Percentiles rank a stretch among this genome's conserved stretches.
These are phyloP conservation scores for Brachyptera risi DNA, from an alignment of 2,888 invertebrate genomes.

Conservation along the genomic window DNA sequence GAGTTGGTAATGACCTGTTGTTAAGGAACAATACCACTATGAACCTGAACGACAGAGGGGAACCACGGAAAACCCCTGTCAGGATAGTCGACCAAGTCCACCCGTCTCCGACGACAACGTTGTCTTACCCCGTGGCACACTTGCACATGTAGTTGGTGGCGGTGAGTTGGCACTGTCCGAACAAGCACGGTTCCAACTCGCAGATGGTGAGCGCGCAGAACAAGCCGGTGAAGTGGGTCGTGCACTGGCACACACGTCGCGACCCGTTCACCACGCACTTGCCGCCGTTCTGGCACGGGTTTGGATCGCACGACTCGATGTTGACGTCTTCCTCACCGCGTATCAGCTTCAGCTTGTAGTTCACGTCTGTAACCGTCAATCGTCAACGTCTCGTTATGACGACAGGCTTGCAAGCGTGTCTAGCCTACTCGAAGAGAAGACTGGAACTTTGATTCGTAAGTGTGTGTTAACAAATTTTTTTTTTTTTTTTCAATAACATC, in stretches of 20 bases:
- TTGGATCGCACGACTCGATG: constrained; percentile 66
- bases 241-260: constrained; percentile 54
- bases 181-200: constrained; percentile 65
- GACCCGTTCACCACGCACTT: constrained; percentile 58
- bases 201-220: constrained; percentile 74
- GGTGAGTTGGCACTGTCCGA: constrained; percentile 59
- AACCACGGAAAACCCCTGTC: too few species aligned
- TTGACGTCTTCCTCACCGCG: constrained; percentile 54
- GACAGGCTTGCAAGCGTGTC: too few species aligned
- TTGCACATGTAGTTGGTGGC: constrained; percentile 53
- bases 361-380: constrained; percentile 53
- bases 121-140: constrained; percentile 57
- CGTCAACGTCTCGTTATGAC: not conserved
- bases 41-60: too few species aligned
- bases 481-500: too few species aligned
- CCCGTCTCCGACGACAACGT: too few species aligned
- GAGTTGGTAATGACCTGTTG: too few species aligned
- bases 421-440: too few species aligned
- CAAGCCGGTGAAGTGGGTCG: constrained; percentile 50
- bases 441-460: not conserved
- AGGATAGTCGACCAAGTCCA: too few species aligned
- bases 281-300: constrained; percentile 68
- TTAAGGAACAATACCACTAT: too few species aligned
- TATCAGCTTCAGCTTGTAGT: constrained; percentile 60
- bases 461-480: too few species aligned